These are phyloP conservation scores for Acipenser transmontanus DNA, from an alignment of 2,797 vertebrate genomes.

Conservation along the genomic window DNA sequence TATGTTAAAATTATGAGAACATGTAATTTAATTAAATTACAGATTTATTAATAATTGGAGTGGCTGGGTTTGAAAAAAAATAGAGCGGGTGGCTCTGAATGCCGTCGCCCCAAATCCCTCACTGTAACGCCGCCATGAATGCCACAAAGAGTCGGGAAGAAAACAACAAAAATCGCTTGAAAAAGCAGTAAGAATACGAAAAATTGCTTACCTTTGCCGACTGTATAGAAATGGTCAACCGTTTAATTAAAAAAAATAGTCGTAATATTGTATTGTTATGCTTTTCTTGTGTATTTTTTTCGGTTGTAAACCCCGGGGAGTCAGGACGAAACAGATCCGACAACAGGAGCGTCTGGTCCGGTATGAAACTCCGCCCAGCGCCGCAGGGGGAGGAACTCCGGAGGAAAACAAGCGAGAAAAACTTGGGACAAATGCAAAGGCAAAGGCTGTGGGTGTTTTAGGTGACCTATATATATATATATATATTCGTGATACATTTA, in stretches of 20 bases:
- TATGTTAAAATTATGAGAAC: no score
- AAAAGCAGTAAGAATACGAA: slow-evolving; percentile 34
- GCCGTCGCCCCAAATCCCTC: slow-evolving; percentile 51
- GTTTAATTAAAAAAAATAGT: slow-evolving; percentile 21
- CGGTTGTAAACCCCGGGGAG: slow-evolving; percentile 66
- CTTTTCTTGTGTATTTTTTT: slow-evolving; percentile 46
- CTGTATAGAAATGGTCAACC: slow-evolving; percentile 14
- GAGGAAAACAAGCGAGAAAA: slow-evolving; percentile 51
- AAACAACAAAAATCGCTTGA: slow-evolving; percentile 40
- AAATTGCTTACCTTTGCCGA: slow-evolving; percentile 46
- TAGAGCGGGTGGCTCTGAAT: slow-evolving; percentile 29
- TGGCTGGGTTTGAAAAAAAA: not conserved
- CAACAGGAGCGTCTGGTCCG: slow-evolving; percentile 75
- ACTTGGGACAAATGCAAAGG: slow-evolving; percentile 49
- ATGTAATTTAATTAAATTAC: no score
- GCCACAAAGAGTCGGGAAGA: slow-evolving; percentile 54
- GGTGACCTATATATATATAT: no score
- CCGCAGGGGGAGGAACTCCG: slow-evolving; percentile 78
- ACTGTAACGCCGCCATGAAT: slow-evolving; percentile 69
- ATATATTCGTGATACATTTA: no score
- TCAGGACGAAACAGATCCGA: slow-evolving; percentile 68
- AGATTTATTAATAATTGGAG: not conserved
- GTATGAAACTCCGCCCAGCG: slow-evolving; percentile 78
- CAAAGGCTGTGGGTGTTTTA: slow-evolving; percentile 20
- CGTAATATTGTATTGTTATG: slow-evolving; percentile 25